Conservation (phyloP, 2,113 vertebrate genomes). For the Tyto alba region DNA sequence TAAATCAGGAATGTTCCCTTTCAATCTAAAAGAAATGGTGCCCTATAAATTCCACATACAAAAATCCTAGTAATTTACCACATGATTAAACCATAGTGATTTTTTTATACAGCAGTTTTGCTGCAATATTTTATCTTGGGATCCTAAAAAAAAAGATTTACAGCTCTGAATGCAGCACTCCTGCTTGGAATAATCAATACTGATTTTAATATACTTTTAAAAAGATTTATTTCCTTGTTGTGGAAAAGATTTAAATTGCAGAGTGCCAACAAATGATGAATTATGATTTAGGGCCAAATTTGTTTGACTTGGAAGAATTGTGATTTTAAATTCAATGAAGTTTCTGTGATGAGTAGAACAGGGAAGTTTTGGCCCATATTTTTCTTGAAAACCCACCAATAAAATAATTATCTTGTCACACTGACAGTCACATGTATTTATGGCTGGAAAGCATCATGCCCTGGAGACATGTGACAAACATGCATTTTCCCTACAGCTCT, state of each 20-base stretch:
- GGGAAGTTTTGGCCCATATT: conserved; percentile 25
- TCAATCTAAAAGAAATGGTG: conserved; percentile 42
- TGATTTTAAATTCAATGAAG: conserved; percentile 49
- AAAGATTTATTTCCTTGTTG: conserved; percentile 63
- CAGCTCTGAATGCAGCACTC: not conserved
- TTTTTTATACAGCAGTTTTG: conserved; percentile 31
- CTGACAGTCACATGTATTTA: conserved; percentile 20
- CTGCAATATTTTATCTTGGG: conserved; percentile 35
- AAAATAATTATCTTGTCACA: conserved; percentile 27
- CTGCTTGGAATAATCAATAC: conserved; percentile 62
- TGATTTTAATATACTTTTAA: conserved; percentile 56
- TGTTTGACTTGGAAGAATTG: conserved; percentile 20
- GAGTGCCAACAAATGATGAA: conserved; percentile 33
- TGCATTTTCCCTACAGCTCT: not conserved
- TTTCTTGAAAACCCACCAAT: conserved; percentile 30
- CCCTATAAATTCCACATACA: conserved; percentile 53
- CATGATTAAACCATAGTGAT: conserved; percentile 45
- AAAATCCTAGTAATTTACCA: conserved; percentile 58
- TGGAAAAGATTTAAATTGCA: conserved; percentile 54
- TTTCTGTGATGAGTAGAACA: conserved; percentile 25
- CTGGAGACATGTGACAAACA: not conserved
- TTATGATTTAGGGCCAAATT: conserved; percentile 58
- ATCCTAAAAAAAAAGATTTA: conserved; percentile 46
- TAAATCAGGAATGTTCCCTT: conserved; percentile 44
- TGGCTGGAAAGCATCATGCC: not conserved